These are phyloP conservation scores for Cyclargus thomasi DNA, from an alignment of 1,140 invertebrate genomes.

Conservation along the genomic window DNA sequence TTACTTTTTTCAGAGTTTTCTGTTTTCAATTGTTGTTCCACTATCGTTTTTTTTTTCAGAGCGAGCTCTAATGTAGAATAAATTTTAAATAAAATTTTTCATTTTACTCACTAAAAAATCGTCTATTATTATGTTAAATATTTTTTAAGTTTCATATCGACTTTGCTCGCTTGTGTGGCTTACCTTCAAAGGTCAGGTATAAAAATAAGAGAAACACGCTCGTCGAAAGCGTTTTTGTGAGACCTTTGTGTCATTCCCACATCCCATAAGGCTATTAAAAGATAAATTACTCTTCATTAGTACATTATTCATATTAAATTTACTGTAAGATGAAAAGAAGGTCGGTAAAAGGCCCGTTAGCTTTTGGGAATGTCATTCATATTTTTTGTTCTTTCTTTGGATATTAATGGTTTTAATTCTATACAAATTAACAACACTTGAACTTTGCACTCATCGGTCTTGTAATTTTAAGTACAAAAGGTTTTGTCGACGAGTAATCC, in stretches of 20 bases:
- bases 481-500: background rate
- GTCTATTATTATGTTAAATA: too few species aligned
- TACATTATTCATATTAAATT: background rate
- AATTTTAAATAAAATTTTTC: too few species aligned
- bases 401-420: constrained; percentile 1
- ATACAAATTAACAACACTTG: too few species aligned
- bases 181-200: background rate
- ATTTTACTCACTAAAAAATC: too few species aligned
- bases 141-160: too few species aligned
- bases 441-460: too few species aligned
- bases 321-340: background rate
- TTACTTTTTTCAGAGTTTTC: too few species aligned
- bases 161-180: background rate
- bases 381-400: background rate
- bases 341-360: background rate
- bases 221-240: background rate
- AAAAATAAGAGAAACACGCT: background rate
- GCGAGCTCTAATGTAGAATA: too few species aligned
- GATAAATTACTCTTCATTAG: constrained; percentile 1
- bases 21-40: too few species aligned
- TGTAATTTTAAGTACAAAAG: too few species aligned
- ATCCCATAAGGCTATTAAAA: background rate
- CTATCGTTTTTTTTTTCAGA: too few species aligned
- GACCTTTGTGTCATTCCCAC: background rate
- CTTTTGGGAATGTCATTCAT: background rate